A percentile compares a stretch with the other conserved stretches of the same genome.
Conservation (phyloP, 2,797 vertebrate genomes). For the Artibeus jamaicensis region DNA sequence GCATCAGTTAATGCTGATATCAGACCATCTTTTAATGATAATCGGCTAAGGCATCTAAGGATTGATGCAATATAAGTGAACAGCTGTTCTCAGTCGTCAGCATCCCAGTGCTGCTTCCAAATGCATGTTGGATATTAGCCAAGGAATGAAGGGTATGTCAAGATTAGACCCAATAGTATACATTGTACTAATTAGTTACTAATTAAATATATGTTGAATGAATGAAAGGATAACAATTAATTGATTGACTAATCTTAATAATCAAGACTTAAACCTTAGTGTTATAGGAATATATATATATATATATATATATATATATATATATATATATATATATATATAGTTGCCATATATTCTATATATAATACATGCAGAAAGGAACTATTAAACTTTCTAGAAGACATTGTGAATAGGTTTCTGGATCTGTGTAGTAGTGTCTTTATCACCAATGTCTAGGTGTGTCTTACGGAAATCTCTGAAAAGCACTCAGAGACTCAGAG, state of each 20-base stretch:
- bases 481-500: not conserved
- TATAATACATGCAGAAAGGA: not conserved
- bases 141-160: not conserved
- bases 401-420: not conserved
- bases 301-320: not conserved
- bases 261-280: not conserved
- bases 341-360: not conserved
- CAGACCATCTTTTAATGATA: not conserved
- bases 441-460: not conserved
- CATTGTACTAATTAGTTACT: not conserved
- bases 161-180: not conserved
- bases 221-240: not conserved
- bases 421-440: not conserved
- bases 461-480: not conserved
- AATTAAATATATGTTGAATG: slow-evolving; percentile 1
- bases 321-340: rapidly evolving
- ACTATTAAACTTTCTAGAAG: not conserved
- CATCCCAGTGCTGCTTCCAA: not conserved
- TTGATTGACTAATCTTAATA: not conserved
- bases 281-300: not conserved
- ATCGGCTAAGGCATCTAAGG: not conserved
- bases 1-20: not conserved
- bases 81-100: not conserved
- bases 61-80: not conserved
- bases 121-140: not conserved